Conservation (phyloP, 2,113 vertebrate genomes). For the Progne subis region DNA sequence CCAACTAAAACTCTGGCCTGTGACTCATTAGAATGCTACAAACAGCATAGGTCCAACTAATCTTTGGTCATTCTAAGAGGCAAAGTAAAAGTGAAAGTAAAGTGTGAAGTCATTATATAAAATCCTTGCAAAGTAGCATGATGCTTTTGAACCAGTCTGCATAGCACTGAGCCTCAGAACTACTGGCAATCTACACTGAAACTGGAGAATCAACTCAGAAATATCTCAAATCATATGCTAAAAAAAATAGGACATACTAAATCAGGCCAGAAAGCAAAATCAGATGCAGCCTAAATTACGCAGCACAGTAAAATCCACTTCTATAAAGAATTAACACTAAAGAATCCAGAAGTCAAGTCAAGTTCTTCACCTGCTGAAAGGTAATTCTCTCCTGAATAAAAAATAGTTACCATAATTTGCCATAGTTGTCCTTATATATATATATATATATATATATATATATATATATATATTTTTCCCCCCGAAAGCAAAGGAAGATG, state of each 20-base stretch:
- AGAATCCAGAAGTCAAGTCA: neutral
- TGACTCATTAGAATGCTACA: neutral
- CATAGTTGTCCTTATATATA: neutral
- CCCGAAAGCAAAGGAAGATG: neutral
- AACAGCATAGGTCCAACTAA: neutral
- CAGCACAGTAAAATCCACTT: neutral
- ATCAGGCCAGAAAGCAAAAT: neutral
- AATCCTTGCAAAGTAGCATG: neutral
- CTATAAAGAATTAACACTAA: neutral
- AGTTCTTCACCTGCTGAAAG: neutral
- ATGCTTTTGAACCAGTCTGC: neutral
- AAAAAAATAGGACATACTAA: neutral
- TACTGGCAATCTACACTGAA: neutral
- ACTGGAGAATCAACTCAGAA: neutral
- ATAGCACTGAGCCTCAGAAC: neutral
- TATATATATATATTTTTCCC: neutral
- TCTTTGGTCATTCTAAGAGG: neutral
- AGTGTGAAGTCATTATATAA: neutral
- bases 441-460: too few relatives aligned
- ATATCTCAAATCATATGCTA: neutral
- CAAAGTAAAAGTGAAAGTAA: neutral
- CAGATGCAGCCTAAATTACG: neutral
- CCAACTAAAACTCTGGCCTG: neutral
- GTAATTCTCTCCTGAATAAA: neutral
- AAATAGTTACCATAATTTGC: neutral